These are phyloP conservation scores for Parasteatoda tepidariorum DNA, from an alignment of 1,140 invertebrate species.

Conservation along the genomic window DNA sequence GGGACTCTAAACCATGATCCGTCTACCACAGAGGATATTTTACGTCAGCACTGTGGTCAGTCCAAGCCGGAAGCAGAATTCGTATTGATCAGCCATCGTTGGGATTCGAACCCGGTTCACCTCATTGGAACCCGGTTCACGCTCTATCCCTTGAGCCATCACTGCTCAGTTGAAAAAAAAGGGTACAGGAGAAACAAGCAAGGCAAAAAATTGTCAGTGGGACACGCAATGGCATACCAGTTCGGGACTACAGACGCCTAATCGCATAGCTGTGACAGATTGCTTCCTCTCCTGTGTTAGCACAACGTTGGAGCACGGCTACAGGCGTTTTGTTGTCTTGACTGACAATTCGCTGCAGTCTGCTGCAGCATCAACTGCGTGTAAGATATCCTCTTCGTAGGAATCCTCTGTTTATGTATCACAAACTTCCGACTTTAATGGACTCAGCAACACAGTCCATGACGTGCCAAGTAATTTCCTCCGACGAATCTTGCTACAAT, in stretches of 20 bases:
- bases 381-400: no score
- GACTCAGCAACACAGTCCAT: not conserved
- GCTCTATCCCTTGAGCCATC: no score
- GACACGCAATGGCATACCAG: not conserved
- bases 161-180: not conserved
- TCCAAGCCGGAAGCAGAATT: no score
- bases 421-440: not conserved
- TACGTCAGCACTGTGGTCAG: no score
- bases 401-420: not conserved
- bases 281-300: not conserved
- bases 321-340: not conserved
- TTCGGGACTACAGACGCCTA: not conserved
- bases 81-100: no score
- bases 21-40: no score
- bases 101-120: no score
- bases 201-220: not conserved
- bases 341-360: not conserved
- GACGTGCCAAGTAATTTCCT: not conserved
- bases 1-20: no score
- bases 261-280: not conserved
- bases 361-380: no score
- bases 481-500: not conserved
- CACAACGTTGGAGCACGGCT: not conserved
- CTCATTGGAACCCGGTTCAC: no score
- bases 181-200: not conserved